Evolutionary conservation across 2,797 vertebrate genomes (phyloP).

Genomic region (Vultur gryphus): DNA sequence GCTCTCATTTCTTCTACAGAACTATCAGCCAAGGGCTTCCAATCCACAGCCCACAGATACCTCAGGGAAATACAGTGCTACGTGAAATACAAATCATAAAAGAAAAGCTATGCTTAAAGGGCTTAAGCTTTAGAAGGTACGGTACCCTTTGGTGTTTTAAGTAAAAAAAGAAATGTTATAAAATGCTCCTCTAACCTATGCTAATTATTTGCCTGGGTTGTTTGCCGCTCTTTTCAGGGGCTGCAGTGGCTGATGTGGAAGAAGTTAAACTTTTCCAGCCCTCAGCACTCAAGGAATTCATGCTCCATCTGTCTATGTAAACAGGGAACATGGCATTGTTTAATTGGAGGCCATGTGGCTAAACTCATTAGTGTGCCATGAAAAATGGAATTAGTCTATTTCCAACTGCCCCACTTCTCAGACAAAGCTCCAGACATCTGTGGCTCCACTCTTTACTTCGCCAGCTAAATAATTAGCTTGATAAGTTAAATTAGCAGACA

Average conservation of each 20-base stretch:
- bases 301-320: neutral
- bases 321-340: neutral
- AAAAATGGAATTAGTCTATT: neutral
- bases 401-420: neutral
- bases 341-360: neutral
- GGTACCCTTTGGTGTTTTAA: neutral
- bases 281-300: neutral
- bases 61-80: neutral
- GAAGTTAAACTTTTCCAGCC: neutral
- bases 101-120: neutral
- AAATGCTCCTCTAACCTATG: neutral
- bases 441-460: fast-evolving
- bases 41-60: neutral
- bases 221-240: neutral
- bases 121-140: neutral
- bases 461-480: neutral
- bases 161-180: neutral
- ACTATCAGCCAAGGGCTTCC: neutral
- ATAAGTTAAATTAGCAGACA: neutral
- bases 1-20: neutral
- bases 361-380: neutral
- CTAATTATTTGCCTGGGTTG: neutral
- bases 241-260: neutral
- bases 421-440: neutral
- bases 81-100: neutral